Evolutionary conservation across 2,888 invertebrate species (phyloP).

Genomic region (Pristionchus entomophagus): DNA sequence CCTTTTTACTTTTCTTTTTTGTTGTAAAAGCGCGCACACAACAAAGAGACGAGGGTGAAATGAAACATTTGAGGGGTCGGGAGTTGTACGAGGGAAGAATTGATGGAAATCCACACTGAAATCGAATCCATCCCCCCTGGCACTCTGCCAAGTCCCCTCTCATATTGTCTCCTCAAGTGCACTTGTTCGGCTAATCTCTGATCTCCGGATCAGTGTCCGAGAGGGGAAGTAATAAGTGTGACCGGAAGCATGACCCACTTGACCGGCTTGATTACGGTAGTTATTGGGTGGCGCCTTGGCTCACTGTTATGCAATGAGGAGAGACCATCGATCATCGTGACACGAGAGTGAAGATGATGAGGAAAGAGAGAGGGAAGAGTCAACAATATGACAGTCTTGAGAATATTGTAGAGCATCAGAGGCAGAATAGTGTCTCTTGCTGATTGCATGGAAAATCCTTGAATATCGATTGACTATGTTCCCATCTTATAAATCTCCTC

Average conservation of each 20-base stretch:
- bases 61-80: too few relatives aligned
- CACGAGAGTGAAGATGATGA: neutral
- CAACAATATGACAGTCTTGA: constrained; percentile 14
- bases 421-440: too few relatives aligned
- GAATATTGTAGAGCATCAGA: neutral
- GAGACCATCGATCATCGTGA: constrained; percentile 30
- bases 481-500: neutral
- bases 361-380: neutral
- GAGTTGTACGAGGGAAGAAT: neutral
- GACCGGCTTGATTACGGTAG: constrained; percentile 31
- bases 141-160: neutral
- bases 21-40: constrained; percentile 28
- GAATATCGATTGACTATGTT: too few relatives aligned
- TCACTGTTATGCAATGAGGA: neutral
- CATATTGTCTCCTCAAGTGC: constrained; percentile 26
- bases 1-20: constrained; percentile 31
- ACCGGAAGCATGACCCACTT: constrained; percentile 7
- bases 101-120: too few relatives aligned
- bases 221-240: constrained; percentile 38
- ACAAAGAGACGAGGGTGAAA: neutral
- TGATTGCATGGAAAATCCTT: too few relatives aligned
- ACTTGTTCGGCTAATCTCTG: constrained; percentile 37
- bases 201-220: constrained; percentile 33
- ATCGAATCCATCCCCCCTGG: neutral
- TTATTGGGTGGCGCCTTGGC: neutral